phyloP scores from a whole-genome alignment of 2,113 vertebrate species.

The Baryphthengus martii region DNA sequence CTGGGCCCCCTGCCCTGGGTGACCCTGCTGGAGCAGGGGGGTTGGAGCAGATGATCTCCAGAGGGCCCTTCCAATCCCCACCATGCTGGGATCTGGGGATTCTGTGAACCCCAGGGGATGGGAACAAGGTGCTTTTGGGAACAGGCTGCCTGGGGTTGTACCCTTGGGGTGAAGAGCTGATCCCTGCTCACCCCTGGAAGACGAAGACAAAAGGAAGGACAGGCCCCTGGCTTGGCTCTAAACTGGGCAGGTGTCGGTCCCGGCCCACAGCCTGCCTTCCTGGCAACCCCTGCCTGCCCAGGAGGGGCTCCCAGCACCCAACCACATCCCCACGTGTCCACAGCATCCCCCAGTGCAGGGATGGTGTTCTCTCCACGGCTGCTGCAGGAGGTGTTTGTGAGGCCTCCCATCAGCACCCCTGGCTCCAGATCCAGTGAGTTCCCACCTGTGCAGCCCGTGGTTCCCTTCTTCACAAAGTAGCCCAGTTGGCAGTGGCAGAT shows the following conservation, averaged over 20 bases:
- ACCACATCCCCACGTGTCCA: not conserved
- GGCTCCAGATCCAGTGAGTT: not conserved
- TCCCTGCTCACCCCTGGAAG: not conserved
- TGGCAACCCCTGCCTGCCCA: not conserved
- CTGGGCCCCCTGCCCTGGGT: not conserved
- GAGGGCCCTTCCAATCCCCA: not conserved
- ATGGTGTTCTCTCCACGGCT: not conserved
- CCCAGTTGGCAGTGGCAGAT: constrained; percentile 92
- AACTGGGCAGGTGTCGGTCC: not conserved
- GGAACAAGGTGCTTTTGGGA: not conserved
- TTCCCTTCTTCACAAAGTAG: constrained; percentile 88
- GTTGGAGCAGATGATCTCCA: not conserved
- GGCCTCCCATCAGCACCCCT: not conserved
- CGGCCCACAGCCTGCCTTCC: not conserved
- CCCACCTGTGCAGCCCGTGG: constrained; percentile 88
- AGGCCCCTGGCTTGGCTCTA: not conserved
- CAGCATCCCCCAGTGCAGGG: not conserved
- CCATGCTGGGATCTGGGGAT: not conserved
- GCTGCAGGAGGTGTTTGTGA: not conserved
- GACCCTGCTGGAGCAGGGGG: not conserved
- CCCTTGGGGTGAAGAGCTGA: not conserved
- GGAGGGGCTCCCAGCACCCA: not conserved
- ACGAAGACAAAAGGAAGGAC: not conserved
- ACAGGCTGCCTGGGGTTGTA: not conserved
- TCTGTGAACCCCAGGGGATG: not conserved